These are phyloP conservation scores for Willowsia nigromaculata DNA, from an alignment of 2,888 invertebrate genomes.

Conservation along the genomic window DNA sequence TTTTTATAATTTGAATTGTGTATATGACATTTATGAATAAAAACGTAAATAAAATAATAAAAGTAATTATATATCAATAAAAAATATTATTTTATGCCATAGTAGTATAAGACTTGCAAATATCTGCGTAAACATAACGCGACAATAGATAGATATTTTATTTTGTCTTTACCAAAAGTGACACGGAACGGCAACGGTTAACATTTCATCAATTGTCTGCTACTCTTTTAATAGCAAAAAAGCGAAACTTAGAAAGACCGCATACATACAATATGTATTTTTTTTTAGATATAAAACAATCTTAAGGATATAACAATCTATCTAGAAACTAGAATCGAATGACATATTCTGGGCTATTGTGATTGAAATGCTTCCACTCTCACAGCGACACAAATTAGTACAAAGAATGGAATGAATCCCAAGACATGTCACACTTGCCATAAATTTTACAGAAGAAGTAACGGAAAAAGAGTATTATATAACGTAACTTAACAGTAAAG, in stretches of 20 bases:
- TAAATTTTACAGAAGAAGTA: conserved; percentile 37
- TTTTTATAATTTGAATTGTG: too few species aligned
- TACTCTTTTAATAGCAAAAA: conserved; percentile 39
- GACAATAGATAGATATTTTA: conserved; percentile 47
- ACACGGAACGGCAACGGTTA: conserved; percentile 71
- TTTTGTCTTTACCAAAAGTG: conserved; percentile 68
- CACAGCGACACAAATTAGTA: conserved; percentile 38
- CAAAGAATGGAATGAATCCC: conserved; percentile 71
- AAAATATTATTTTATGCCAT: not conserved
- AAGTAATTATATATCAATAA: not conserved
- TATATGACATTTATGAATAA: not conserved
- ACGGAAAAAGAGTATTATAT: conserved; percentile 55
- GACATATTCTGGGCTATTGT: conserved; percentile 49
- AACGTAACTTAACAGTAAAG: conserved; percentile 45
- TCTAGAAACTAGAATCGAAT: not conserved
- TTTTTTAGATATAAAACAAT: conserved; percentile 40
- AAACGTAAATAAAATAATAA: not conserved
- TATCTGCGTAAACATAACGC: conserved; percentile 8
- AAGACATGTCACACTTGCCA: conserved; percentile 58
- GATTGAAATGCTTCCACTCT: conserved; percentile 65
- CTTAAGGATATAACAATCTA: not conserved
- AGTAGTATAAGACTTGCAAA: not conserved
- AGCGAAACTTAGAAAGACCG: conserved; percentile 10
- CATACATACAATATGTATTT: conserved; percentile 6
- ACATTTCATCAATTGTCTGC: conserved; percentile 57